Percentiles rank a stretch among this genome's conserved stretches.
These are phyloP conservation scores for Antrozous pallidus DNA, from an alignment of 2,797 vertebrate species.

Conservation along the genomic window DNA sequence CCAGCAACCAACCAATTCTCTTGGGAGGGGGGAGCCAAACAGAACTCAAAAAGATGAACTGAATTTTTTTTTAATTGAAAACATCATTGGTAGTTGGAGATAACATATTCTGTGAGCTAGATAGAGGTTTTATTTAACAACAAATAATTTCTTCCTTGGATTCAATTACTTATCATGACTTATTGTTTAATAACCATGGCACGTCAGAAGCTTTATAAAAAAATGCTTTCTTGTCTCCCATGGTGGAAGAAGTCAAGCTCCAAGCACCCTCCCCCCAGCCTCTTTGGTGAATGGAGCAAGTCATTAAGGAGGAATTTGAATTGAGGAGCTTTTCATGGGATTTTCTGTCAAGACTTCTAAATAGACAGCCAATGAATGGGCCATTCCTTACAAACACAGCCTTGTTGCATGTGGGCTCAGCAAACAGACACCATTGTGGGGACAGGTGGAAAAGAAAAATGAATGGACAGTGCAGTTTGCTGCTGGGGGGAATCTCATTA, in stretches of 20 bases:
- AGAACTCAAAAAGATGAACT: background rate
- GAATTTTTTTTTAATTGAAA: background rate
- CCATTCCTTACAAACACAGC: slow-evolving; percentile 82
- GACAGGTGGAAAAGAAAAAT: slow-evolving; percentile 84
- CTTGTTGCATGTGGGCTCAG: slow-evolving; percentile 82
- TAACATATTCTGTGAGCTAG: slow-evolving; percentile 30
- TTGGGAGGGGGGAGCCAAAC: slow-evolving; percentile 3
- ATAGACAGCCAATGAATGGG: slow-evolving; percentile 80
- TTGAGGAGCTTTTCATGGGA: slow-evolving; percentile 82
- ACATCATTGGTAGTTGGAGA: background rate
- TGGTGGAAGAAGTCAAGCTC: slow-evolving; percentile 78
- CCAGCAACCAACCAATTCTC: slow-evolving; percentile 35
- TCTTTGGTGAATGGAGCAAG: slow-evolving; percentile 82
- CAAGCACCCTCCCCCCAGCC: slow-evolving; percentile 71
- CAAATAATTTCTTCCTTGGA: background rate
- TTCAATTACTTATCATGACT: slow-evolving; percentile 61
- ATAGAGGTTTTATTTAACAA: slow-evolving; percentile 49
- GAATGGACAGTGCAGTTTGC: slow-evolving; percentile 83
- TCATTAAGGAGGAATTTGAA: slow-evolving; percentile 86
- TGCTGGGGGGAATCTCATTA: slow-evolving; percentile 76
- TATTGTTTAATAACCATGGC: slow-evolving; percentile 79
- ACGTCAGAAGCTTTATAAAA: slow-evolving; percentile 78
- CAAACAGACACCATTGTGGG: slow-evolving; percentile 82
- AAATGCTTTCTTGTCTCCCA: slow-evolving; percentile 82
- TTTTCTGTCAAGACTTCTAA: slow-evolving; percentile 84